Evolutionary conservation across 2,888 invertebrate species (phyloP), one percentile per base, ranked within the genome.

Genomic region (Phalangium opilio): DNA sequence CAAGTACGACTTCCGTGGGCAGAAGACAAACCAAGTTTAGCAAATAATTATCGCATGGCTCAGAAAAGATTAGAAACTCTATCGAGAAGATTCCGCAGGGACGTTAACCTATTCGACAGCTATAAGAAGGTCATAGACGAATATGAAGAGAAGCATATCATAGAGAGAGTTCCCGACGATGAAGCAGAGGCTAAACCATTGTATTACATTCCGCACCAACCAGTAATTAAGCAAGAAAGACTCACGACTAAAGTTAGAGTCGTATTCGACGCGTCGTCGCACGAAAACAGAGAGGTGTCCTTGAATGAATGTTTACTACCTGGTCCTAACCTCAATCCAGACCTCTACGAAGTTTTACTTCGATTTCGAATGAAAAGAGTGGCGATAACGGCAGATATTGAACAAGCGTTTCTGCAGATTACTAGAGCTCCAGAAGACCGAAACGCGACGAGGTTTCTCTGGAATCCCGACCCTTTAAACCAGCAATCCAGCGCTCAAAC

Each of bases 241-340:
- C 27, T 8, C 4, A 15, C 15, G 4, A 47, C 45, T 1, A 49
- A 41, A 7, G 38, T 35, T 21, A 15, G 15, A 1, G 32, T 49
- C 15, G 49, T 49, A 12, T 49, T 47, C 18, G 49, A 49, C 43
- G 49, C 46, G 1, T 49, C 47, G 3, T 42, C 46, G 1, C 47
- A 49, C 3, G 20, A 41, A 10, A 12, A 17, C 4, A 20, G 36
- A 3, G 14, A 10, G 10, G 14, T 27, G 8, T 49, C 49, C 1
- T 39, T 49, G 18, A 49, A 49, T 47, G 42, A 47, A 20, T 42
- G 42, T 20, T 27, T 49, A 18, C n/a, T 4, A 8, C 12, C 19
- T 3, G 49, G 49, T 3, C 42, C 49, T 7, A 41, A 49, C 17
- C 15, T 49, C 3, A 35, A 38, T 27, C 41, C 44, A 4, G 43